phyloP scores from a whole-genome alignment of 2,888 invertebrate genomes.

The Cheilosia scutellata region DNA sequence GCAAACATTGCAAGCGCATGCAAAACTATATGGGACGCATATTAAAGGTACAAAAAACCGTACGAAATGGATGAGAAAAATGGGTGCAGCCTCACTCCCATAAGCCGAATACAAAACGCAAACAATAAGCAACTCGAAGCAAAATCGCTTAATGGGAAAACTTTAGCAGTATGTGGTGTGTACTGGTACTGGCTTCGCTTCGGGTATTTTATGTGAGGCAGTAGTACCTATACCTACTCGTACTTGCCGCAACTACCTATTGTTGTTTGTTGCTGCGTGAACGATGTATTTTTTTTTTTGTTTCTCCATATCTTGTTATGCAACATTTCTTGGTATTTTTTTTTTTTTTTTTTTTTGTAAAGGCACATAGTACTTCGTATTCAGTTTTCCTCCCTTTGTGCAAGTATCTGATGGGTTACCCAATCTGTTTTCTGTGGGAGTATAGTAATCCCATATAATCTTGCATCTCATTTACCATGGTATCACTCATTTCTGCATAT shows the following conservation, averaged over 20 bases:
- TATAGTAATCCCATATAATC: constrained; percentile 38
- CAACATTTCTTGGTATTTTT: constrained; percentile 1
- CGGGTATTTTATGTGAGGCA: constrained; percentile 52
- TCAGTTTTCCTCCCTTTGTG: constrained; percentile 34
- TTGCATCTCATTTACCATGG: constrained; percentile 55
- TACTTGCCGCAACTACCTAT: constrained; percentile 56
- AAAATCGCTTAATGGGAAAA: constrained; percentile 73
- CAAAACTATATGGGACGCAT: constrained; percentile 66
- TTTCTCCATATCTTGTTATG: constrained; percentile 41
- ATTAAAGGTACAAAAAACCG: constrained; percentile 54
- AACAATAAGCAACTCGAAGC: constrained; percentile 71
- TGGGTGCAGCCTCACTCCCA: constrained; percentile 49
- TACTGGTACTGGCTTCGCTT: constrained; percentile 39
- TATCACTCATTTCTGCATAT: constrained; percentile 18
- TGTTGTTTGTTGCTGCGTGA: constrained; percentile 70
- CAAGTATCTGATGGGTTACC: constrained; percentile 36
- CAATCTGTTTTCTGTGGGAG: constrained; percentile 46
- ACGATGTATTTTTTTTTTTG: constrained; percentile 43
- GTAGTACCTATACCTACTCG: constrained; percentile 21
- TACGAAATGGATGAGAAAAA: constrained; percentile 49
- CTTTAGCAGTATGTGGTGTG: constrained; percentile 53
- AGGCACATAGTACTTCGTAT: constrained; percentile 6
- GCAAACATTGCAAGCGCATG: constrained; percentile 34
- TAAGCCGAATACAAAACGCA: constrained; percentile 34
- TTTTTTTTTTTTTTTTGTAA: constrained; percentile 31